A percentile compares a stretch with the other conserved stretches of the same genome.
Evolutionary conservation across 2,113 vertebrate species (phyloP).

Genomic region (Recurvirostra avosetta): DNA sequence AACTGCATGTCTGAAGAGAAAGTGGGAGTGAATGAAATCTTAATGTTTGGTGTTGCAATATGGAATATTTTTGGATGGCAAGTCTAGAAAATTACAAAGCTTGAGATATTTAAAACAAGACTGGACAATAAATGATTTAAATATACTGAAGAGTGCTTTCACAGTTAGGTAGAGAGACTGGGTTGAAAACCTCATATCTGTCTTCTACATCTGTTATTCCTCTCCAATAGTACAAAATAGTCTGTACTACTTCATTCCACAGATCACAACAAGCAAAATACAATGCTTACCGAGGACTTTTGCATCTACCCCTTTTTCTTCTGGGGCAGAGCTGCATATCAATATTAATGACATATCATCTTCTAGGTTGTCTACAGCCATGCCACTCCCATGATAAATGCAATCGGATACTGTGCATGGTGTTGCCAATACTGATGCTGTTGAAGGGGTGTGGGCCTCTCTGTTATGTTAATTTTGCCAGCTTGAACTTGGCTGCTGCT

Average conservation of each 20-base stretch:
- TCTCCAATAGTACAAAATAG: background rate
- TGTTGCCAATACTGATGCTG: background rate
- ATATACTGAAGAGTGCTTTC: background rate
- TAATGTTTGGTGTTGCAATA: background rate
- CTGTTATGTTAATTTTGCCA: conserved; percentile 11
- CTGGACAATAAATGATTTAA: background rate
- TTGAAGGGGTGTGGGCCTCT: background rate
- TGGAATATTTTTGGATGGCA: background rate
- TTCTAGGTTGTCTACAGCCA: background rate
- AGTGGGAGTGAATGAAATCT: background rate
- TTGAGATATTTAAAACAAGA: background rate
- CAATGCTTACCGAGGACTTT: background rate
- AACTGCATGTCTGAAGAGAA: background rate
- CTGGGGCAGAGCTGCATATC: background rate
- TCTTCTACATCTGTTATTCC: background rate
- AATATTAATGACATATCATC: background rate
- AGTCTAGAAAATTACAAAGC: background rate
- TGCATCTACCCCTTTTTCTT: background rate
- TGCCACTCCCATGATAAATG: background rate
- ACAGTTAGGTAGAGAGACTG: background rate
- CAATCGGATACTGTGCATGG: rapidly evolving
- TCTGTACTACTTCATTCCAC: background rate
- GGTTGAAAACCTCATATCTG: background rate
- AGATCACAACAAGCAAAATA: background rate
- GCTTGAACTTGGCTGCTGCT: background rate